These are phyloP conservation scores for Papilio helenus DNA, from an alignment of 1,140 invertebrate genomes.

Conservation along the genomic window DNA sequence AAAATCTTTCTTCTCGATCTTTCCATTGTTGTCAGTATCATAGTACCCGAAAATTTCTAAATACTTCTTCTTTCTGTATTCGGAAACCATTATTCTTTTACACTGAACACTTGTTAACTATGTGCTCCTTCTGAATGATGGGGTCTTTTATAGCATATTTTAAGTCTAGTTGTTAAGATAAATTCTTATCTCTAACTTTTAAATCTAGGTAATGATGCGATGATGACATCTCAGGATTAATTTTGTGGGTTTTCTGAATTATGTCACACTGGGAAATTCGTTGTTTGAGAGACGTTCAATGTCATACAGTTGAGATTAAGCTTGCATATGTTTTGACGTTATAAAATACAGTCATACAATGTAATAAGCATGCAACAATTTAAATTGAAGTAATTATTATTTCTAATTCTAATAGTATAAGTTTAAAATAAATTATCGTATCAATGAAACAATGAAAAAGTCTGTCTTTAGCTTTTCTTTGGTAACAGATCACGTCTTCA, in stretches of 20 bases:
- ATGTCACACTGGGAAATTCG: conserved; percentile 8
- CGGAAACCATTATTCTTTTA: conserved; percentile 87
- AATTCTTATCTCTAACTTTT: conserved; percentile 27
- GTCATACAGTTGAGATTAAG: background rate
- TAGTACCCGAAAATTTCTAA: conserved; percentile 91
- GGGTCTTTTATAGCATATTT: conserved; percentile 18
- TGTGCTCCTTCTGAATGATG: background rate
- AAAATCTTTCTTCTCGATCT: conserved; percentile 90
- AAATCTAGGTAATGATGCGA: conserved; percentile 15
- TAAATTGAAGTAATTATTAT: too few relatives aligned
- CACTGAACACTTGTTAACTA: conserved; percentile 24
- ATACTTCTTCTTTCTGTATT: conserved; percentile 92
- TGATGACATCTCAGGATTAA: conserved; percentile 28
- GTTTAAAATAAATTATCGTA: too few relatives aligned
- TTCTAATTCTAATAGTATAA: too few relatives aligned
- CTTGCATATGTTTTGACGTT: background rate
- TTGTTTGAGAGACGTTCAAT: background rate
- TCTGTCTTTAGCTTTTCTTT: background rate
- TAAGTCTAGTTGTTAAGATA: conserved; percentile 35
- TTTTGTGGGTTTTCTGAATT: conserved; percentile 14
- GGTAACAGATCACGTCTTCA: background rate
- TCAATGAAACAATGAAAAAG: too few relatives aligned
- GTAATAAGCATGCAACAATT: background rate
- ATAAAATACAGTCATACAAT: background rate
- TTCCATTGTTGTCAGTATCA: conserved; percentile 89